Evolutionary conservation across 2,888 invertebrate species (phyloP).

Genomic region (Eurytoma californica): DNA sequence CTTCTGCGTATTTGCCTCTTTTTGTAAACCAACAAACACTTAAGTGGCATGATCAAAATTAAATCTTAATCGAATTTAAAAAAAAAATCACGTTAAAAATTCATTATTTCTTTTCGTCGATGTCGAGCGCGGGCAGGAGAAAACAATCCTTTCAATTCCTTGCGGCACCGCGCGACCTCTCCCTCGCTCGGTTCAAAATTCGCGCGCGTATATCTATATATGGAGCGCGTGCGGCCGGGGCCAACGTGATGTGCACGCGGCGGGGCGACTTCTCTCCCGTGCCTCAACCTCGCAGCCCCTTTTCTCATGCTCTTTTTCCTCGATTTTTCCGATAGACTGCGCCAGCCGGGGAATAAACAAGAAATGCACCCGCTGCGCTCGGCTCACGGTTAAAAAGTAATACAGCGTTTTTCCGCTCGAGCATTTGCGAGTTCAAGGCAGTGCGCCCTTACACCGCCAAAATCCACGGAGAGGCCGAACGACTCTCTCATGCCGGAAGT

Average conservation of each 20-base stretch:
- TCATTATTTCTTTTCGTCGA: not conserved
- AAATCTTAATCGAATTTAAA: no score
- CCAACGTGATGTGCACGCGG: slow-evolving; percentile 10
- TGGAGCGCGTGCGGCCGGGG: not conserved
- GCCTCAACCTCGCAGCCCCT: not conserved
- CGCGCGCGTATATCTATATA: not conserved
- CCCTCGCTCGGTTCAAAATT: not conserved
- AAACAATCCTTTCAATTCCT: no score
- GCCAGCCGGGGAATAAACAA: slow-evolving; percentile 37
- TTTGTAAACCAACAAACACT: no score
- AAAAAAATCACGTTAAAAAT: no score
- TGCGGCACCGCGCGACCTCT: not conserved
- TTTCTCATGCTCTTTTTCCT: slow-evolving; percentile 38
- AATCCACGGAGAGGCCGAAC: not conserved
- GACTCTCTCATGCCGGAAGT: not conserved
- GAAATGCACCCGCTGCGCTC: slow-evolving; percentile 39
- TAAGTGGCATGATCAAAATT: no score
- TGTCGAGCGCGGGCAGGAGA: not conserved
- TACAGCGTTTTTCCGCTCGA: slow-evolving; percentile 39
- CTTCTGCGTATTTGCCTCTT: no score
- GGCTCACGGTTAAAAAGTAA: slow-evolving; percentile 28
- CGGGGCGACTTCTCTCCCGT: not conserved
- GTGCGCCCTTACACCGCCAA: slow-evolving; percentile 2
- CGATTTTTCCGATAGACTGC: slow-evolving; percentile 54
- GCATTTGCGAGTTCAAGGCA: slow-evolving; percentile 27